Conservation (phyloP, 2,888 invertebrate genomes). For the Argyra leucocephala region DNA sequence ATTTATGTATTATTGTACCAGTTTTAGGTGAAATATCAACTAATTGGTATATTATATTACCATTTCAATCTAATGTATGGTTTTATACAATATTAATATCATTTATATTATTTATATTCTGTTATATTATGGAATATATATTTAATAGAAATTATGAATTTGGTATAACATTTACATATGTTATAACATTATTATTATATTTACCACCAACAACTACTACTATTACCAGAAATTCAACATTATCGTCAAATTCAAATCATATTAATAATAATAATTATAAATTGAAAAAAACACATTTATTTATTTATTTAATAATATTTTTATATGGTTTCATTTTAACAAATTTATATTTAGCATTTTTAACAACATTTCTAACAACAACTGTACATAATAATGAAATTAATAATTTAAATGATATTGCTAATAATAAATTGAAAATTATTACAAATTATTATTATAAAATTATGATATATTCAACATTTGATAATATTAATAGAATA, state of each 20-base stretch:
- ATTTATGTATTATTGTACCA: conserved; percentile 15
- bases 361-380: conserved; percentile 28
- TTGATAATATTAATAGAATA: too few relatives aligned
- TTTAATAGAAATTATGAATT: not conserved
- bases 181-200: not conserved
- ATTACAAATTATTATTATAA: too few relatives aligned
- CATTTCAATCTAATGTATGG: conserved; percentile 13
- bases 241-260: not conserved
- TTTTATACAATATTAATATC: not conserved
- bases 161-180: not conserved
- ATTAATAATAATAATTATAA: not conserved
- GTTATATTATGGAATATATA: not conserved
- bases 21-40: conserved; percentile 9
- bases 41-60: conserved; percentile 12
- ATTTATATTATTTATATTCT: not conserved
- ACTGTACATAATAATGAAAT: not conserved
- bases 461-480: too few relatives aligned
- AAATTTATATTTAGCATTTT: conserved; percentile 30
- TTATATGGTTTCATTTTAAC: conserved; percentile 29
- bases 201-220: not conserved
- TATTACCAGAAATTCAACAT: not conserved
- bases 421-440: too few relatives aligned
- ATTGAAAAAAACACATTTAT: conserved; percentile 7
- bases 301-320: conserved; percentile 22
- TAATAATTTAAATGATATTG: too few relatives aligned